Conservation (phyloP, 2,888 invertebrate genomes). For the Reticulitermes lucifugus region DNA sequence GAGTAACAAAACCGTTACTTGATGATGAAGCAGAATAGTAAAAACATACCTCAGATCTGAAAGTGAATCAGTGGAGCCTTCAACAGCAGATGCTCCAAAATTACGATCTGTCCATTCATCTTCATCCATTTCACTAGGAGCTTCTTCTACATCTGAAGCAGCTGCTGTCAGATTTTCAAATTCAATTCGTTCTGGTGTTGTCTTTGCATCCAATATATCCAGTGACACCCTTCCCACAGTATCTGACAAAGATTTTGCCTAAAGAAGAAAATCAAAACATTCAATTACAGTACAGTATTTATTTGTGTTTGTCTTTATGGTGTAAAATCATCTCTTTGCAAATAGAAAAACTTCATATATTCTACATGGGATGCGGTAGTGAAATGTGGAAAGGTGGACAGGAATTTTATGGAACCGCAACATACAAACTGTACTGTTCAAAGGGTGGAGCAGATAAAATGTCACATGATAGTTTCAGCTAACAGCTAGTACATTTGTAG, state of each 20-base stretch:
- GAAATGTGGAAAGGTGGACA: too few relatives aligned
- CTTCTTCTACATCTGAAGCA: slow-evolving; percentile 72
- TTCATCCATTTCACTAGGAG: slow-evolving; percentile 87
- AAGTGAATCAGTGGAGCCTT: slow-evolving; percentile 72
- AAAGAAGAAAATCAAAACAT: slow-evolving; percentile 5
- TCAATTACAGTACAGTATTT: too few relatives aligned
- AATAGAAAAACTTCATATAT: too few relatives aligned
- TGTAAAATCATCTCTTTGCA: too few relatives aligned
- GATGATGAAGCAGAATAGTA: background rate
- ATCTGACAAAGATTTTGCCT: slow-evolving; percentile 46
- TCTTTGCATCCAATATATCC: slow-evolving; percentile 35
- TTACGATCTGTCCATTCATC: slow-evolving; percentile 97
- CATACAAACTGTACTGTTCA: too few relatives aligned
- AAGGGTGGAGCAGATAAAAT: too few relatives aligned
- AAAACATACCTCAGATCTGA: slow-evolving; percentile 60
- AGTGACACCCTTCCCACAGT: slow-evolving; percentile 13
- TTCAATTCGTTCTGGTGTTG: slow-evolving; percentile 82
- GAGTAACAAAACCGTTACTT: too few relatives aligned
- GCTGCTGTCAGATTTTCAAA: slow-evolving; percentile 77
- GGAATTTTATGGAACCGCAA: too few relatives aligned
- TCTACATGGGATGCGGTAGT: too few relatives aligned
- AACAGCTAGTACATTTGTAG: too few relatives aligned
- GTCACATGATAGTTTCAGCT: too few relatives aligned
- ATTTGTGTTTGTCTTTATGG: too few relatives aligned
- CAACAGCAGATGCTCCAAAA: slow-evolving; percentile 83